These are phyloP conservation scores for Erythrolamprus reginae DNA, from an alignment of 2,113 vertebrate genomes.

Conservation along the genomic window DNA sequence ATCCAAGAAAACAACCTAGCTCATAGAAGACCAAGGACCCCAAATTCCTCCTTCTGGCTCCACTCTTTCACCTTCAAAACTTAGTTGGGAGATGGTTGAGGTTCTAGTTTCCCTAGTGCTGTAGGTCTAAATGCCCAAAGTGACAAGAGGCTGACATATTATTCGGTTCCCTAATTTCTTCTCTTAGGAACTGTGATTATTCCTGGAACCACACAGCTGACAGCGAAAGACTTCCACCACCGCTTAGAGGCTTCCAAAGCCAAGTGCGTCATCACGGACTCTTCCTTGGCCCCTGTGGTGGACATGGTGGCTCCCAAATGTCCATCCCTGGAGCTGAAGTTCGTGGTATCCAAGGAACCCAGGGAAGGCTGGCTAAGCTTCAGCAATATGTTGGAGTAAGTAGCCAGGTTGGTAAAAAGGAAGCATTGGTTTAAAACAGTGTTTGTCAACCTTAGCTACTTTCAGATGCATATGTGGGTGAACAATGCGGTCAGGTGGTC, in stretches of 20 bases:
- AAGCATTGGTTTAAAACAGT: neutral
- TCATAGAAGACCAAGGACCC: too few relatives aligned
- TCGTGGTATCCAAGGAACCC: slow-evolving; percentile 66
- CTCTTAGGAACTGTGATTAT: slow-evolving; percentile 67
- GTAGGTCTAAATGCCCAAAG: neutral
- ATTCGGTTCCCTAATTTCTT: slow-evolving; percentile 1
- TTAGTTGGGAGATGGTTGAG: too few relatives aligned
- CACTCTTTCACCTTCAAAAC: neutral
- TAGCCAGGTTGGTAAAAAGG: neutral
- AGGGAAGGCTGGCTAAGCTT: slow-evolving; percentile 72
- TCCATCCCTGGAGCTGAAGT: slow-evolving; percentile 65
- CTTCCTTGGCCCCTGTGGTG: slow-evolving; percentile 66
- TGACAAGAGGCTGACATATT: neutral
- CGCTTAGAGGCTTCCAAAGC: slow-evolving; percentile 70
- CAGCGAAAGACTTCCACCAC: slow-evolving; percentile 73
- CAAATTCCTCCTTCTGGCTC: too few relatives aligned
- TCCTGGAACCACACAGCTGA: slow-evolving; percentile 76
- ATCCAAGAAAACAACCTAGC: too few relatives aligned
- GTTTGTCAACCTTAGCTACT: neutral
- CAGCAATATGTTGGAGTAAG: slow-evolving; percentile 69
- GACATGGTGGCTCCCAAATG: slow-evolving; percentile 66
- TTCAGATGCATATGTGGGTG: too few relatives aligned
- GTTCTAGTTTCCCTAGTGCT: neutral
- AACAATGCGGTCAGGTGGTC: too few relatives aligned
- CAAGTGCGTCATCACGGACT: slow-evolving; percentile 73